These are phyloP conservation scores for Sclerurus mexicanus DNA, from an alignment of 2,113 vertebrate species.

Conservation along the genomic window DNA sequence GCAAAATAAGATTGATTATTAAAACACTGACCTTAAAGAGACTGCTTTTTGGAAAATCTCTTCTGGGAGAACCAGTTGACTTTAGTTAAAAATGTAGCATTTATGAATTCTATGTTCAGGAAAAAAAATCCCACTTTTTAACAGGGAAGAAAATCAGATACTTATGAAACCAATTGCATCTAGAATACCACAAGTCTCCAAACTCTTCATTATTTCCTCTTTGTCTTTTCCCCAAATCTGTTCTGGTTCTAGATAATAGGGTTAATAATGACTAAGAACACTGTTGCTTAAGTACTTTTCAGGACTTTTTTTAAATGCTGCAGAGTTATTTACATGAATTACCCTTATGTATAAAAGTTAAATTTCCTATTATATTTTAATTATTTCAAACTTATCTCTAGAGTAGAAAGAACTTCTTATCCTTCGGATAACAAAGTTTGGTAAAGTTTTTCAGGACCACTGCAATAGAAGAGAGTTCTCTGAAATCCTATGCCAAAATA, in stretches of 20 bases:
- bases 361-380: neutral
- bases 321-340: neutral
- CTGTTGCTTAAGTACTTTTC: neutral
- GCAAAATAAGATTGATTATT: neutral
- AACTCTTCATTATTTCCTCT: neutral
- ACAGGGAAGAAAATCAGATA: neutral
- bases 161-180: neutral
- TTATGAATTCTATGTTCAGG: neutral
- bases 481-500: neutral
- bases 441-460: neutral
- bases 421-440: neutral
- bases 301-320: neutral
- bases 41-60: neutral
- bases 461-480: neutral
- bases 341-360: neutral
- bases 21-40: neutral
- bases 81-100: neutral
- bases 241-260: neutral
- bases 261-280: neutral
- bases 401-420: neutral
- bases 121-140: fast-evolving
- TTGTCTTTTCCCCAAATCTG: neutral
- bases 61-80: neutral
- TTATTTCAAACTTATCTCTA: neutral
- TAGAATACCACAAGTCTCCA: neutral